Evolutionary conservation across 2,888 invertebrate genomes (phyloP).

Genomic region (Rhodophaea formosa): DNA sequence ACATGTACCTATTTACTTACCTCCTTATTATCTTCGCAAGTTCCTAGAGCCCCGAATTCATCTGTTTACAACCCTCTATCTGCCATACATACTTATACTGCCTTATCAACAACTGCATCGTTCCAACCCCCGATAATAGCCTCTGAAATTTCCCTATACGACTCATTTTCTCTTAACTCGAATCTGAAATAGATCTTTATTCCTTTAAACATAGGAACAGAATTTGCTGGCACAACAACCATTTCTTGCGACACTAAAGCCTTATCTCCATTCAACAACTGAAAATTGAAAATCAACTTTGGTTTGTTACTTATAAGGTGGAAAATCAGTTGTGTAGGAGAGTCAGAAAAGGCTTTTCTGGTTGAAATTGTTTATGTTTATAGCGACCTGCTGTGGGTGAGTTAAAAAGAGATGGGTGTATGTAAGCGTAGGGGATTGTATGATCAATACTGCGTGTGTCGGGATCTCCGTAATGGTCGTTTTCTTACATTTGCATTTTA

Average conservation of each 20-base stretch:
- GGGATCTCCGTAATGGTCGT: constrained; percentile 67
- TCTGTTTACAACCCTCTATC: constrained; percentile 55
- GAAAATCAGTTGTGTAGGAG: constrained; percentile 27
- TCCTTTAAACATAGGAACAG: constrained; percentile 73
- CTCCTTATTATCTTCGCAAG: constrained; percentile 4
- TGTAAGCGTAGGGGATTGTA: constrained; percentile 74
- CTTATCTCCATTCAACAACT: constrained; percentile 25
- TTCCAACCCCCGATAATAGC: constrained; percentile 45
- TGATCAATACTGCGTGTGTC: constrained; percentile 71
- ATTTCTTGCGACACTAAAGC: constrained; percentile 29
- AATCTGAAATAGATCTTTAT: constrained; percentile 77
- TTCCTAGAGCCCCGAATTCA: constrained; percentile 39
- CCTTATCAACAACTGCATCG: constrained; percentile 51
- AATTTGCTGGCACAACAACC: constrained; percentile 77
- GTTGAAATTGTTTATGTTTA: constrained; percentile 70
- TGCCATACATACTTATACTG: constrained; percentile 34
- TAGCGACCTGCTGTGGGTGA: constrained; percentile 77
- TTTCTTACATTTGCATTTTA: constrained; percentile 81
- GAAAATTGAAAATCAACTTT: constrained; percentile 25
- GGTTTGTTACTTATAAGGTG: background rate
- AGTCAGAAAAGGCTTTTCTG: constrained; percentile 48
- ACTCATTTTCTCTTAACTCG: constrained; percentile 70
- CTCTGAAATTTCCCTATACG: constrained; percentile 59
- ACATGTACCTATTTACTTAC: background rate
- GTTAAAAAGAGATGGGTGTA: constrained; percentile 79